These are phyloP conservation scores for Lordiphosa clarofinis DNA, from an alignment of 1,140 invertebrate genomes.

Conservation along the genomic window DNA sequence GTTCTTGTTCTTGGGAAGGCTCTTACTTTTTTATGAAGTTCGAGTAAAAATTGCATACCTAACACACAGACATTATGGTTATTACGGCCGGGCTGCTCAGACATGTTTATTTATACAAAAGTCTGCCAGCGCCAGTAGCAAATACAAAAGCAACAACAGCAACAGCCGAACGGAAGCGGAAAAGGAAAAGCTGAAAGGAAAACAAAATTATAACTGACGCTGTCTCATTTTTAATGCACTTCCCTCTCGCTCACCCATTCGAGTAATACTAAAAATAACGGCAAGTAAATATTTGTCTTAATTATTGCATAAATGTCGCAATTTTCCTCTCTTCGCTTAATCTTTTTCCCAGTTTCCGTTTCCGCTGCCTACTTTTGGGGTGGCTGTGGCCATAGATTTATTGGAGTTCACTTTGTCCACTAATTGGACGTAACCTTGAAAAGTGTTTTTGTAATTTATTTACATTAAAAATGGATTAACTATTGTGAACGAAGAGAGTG, in stretches of 20 bases:
- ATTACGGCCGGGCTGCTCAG: conserved; percentile 51
- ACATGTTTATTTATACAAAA: conserved; percentile 60
- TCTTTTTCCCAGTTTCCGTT: conserved; percentile 4
- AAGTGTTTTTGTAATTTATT: conserved; percentile 69
- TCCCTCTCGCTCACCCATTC: not conserved
- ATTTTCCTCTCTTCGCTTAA: not conserved
- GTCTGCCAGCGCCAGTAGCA: conserved; percentile 16
- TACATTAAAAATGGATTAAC: conserved; percentile 67
- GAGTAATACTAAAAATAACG: conserved; percentile 17
- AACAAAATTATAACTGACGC: conserved; percentile 15
- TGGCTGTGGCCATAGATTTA: conserved; percentile 17
- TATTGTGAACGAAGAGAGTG: conserved; percentile 39
- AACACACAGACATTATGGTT: conserved; percentile 51
- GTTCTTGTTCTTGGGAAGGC: not conserved
- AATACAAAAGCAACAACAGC: not conserved
- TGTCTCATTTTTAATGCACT: conserved; percentile 23
- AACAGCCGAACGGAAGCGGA: conserved; percentile 20
- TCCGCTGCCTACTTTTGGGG: conserved; percentile 4
- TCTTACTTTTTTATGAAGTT: conserved; percentile 39
- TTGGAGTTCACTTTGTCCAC: conserved; percentile 4
- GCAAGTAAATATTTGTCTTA: conserved; percentile 50
- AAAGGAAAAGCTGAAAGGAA: conserved; percentile 14
- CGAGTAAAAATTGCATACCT: conserved; percentile 41
- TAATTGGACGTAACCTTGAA: conserved; percentile 54
- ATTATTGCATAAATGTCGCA: conserved; percentile 50